Evolutionary conservation across 2,113 vertebrate genomes (phyloP), one percentile per base, ranked within the genome.

Genomic region (Campylomormyrus numenius): DNA sequence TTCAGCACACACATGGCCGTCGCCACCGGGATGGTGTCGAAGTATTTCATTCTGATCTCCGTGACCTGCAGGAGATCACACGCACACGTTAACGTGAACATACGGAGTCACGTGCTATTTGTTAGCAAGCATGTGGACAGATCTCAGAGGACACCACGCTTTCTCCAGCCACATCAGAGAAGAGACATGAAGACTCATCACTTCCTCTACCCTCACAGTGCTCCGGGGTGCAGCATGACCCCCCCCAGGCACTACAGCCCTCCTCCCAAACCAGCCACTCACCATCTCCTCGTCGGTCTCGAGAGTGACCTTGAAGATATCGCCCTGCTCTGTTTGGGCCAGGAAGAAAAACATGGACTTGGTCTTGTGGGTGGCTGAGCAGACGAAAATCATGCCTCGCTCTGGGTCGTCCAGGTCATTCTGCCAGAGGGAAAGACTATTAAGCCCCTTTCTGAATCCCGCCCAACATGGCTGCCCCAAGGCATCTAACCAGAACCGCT

Each of bases 271-370:
- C 27, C 13, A 17, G 35, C 1, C 39, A 21, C 97, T 96, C 92
- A 99, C 98, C 98, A 99, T 99, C 94, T 99, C 98, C 92, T 99
- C 98, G 91, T 99, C 98, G 0, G 98, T 99, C 94, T 99, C 98
- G 92, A 99, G 93, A 9, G 98, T 99, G 89, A 99, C 98, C 93
- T 99, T 99, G 91, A 99, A 99, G 92, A 99, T 99, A 93, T 99
- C 98, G 1, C 98, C 98, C 92, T 99, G 98, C 94, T 99, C 98
- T 0, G 98, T 99, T 94, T 99, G 98, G 56, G 98, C 98, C 95
- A 99, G 94, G 94, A 99, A 99, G 94, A 99, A 99, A 94, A 99
- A 99, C 98, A 99, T 99, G 39, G 98, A 98, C 92, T 99, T 99
- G 94, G 98, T 99, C 94, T 99, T 99, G 95, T 99, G 98, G 1